Conservation (phyloP, 2,797 vertebrate genomes). For the Argentina silus region DNA sequence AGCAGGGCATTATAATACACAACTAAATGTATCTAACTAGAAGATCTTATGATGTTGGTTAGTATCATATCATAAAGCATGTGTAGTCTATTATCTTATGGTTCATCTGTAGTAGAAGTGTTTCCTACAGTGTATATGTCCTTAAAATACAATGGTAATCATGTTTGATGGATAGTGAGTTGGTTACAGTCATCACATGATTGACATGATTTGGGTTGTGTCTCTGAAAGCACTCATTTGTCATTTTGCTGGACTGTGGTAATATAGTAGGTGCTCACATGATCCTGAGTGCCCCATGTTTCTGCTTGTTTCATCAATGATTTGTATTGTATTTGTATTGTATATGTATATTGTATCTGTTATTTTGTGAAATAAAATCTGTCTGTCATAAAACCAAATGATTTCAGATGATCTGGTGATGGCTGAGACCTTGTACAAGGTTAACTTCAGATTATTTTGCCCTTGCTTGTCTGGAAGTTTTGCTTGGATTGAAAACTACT, state of each 20-base stretch:
- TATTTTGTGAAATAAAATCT: conserved; percentile 23
- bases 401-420: conserved; percentile 64
- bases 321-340: conserved; percentile 13
- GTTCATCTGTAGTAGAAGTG: too few species aligned
- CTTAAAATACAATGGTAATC: background rate
- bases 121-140: too few species aligned
- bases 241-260: conserved; percentile 47
- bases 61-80: too few species aligned
- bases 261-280: background rate
- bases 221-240: conserved; percentile 8
- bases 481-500: background rate
- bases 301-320: conserved; percentile 6
- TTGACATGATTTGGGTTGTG: background rate
- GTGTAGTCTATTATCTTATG: too few species aligned
- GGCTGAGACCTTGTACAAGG: conserved; percentile 63
- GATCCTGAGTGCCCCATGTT: background rate
- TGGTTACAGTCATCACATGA: too few species aligned
- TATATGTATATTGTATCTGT: too few species aligned
- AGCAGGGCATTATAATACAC: too few species aligned
- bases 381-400: conserved; percentile 36
- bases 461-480: background rate
- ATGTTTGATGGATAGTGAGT: background rate
- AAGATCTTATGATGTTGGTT: too few species aligned
- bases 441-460: background rate
- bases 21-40: too few species aligned